Base-by-base conservation (phyloP, 1,140 invertebrate species). In the Latrodectus geometricus region DNA sequence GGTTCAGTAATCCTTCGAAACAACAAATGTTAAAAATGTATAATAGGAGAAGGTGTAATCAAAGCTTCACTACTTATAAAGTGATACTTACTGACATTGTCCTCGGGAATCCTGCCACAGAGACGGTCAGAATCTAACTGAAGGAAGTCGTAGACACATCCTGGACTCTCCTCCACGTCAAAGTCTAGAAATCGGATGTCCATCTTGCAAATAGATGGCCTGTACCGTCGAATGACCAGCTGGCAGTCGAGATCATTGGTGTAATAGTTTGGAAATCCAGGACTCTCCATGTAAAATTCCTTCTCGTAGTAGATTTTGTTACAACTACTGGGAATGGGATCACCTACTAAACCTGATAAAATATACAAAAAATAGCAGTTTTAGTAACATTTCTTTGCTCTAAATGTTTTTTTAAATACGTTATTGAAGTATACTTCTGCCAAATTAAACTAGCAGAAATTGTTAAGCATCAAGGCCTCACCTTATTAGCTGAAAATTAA, bases 131-230 rank as follows among this genome's bases (percentile, higher is more conserved):
- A 69, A 17, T 87, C 88, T 4, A 89, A 66, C 23, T 89, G 88
- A 12, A 90, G 54, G 72, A 89, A 90, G 80, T 90, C 89, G 72
- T 84, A 90, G 17, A 88, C 88, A 81, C 89, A 89, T 12, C 88
- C 88, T 12, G 88, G 86, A 75, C 84, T 87, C 5, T 88, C 80
- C 65, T 90, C 89, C 0, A 90, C 81, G 52, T 90, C 89, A 61
- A 90, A 89, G 17, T 87, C 73, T 3, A 87, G 21, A 74, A 90
- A 89, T 5, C 75, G 80, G 8, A 90, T 86, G 72, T 90, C 88
- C 20, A 90, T 56, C 50, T 89, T 87, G 61, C 89, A 90, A 56
- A 90, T 89, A 23, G 78, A 76, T 14, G 72, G 72, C 20, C 86
- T 70, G 77, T 87, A 87, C n/a, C 79, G n/a, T 15, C 86, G 20